Conservation (phyloP, 92 coral and sea anemone species). For the Epizoanthus ramosus region DNA sequence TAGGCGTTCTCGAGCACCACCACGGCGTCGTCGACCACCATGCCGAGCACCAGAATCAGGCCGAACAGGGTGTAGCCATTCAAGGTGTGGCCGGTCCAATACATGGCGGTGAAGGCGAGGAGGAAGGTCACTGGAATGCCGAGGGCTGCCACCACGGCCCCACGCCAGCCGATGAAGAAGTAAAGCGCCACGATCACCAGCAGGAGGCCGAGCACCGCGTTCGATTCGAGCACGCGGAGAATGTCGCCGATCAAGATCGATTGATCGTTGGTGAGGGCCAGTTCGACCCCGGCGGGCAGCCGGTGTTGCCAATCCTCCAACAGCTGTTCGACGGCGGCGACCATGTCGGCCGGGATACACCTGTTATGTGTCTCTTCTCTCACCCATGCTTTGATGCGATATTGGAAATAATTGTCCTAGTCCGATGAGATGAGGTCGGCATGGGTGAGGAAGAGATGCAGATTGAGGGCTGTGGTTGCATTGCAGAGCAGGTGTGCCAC, state of each 20-base stretch:
- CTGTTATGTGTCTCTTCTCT: too few species aligned
- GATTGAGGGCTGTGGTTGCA: too few species aligned
- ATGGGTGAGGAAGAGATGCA: too few species aligned
- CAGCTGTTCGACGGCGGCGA: neutral
- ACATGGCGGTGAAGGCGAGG: neutral
- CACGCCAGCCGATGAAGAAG: neutral
- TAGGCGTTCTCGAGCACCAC: neutral
- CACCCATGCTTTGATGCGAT: too few species aligned
- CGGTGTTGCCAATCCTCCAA: neutral
- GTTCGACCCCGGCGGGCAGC: neutral
- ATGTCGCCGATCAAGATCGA: neutral
- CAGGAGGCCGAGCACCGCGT: neutral
- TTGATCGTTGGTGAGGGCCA: neutral
- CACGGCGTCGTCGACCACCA: neutral
- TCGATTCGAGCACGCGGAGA: neutral
- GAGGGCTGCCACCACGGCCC: neutral
- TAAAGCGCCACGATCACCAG: neutral
- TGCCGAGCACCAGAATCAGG: neutral
- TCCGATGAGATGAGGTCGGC: too few species aligned
- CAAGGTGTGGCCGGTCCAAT: neutral
- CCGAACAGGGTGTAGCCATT: neutral
- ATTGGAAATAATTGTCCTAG: too few species aligned
- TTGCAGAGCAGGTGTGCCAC: too few species aligned
- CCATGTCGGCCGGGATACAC: neutral
- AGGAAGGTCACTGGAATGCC: neutral